Evolutionary conservation across 1,140 invertebrate genomes (phyloP), one percentile per base, ranked within the genome.

Genomic region (Oreohelix idahoensis): DNA sequence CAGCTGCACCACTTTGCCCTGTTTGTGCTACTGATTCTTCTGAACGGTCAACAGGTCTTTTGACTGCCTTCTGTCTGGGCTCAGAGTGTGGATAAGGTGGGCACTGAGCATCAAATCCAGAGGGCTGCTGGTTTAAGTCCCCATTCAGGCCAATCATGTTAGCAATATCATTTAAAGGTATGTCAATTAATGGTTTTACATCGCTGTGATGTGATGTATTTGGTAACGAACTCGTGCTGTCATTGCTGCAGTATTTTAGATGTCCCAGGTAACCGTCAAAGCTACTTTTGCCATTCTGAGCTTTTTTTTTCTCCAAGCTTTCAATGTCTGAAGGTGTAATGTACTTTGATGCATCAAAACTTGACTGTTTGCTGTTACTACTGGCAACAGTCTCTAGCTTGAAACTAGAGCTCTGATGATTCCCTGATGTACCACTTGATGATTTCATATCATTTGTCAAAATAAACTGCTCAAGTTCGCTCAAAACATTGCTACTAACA

Each of bases 311-410:
- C 71, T 73, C 71, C 42, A 73, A 32, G 38, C 71, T 73, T 26
- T 73, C 42, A 29, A 73, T 73, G 39, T 73, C 71, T 23, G 36
- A 42, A 45, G 38, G 38, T 10, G 71, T 73, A n/a, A 73, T 39
- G 42, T 73, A 73, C n/a, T 73, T 73, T 38, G 71, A 73, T 1
- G 36, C n/a, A 42, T 73, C 71, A 45, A 73, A 73, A 45, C 71
- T 73, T 39, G 71, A 42, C 29, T 66, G n/a, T 13, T 32, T 66
- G 29, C 63, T 66, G 29, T 4, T 10, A 35, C 63, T 11, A 58
- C 53, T 58, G 23, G 53, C 53, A 32, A 32, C n/a, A 2, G 51
- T 58, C 20, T 66, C 63, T n/a, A 35, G 2, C 63, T 66, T 66
- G 11, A 66, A 66, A n/a, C 53, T n/a, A 35, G 63, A 66, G 29